These are phyloP conservation scores for Pomacea maculata DNA, from an alignment of 1,140 invertebrate species.

Conservation along the genomic window DNA sequence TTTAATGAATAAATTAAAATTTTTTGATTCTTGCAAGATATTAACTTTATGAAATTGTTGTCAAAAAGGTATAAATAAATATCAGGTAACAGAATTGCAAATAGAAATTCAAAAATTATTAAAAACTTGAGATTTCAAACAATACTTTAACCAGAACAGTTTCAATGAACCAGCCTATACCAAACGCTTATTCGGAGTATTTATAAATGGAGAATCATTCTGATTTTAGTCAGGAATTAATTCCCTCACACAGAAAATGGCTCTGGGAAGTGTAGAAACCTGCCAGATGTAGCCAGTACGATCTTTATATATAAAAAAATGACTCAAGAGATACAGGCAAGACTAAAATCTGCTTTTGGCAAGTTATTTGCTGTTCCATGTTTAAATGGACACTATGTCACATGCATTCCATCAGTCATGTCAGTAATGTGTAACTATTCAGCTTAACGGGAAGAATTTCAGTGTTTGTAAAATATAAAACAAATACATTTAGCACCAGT, in stretches of 20 bases:
- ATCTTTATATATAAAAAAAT: too few species aligned
- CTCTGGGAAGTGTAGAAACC: too few species aligned
- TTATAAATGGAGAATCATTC: too few species aligned
- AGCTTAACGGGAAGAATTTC: slow-evolving; percentile 2
- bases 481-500: slow-evolving; percentile 20
- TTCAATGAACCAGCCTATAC: background rate
- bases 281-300: too few species aligned
- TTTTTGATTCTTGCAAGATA: slow-evolving; percentile 22
- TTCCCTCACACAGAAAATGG: too few species aligned
- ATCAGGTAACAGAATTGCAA: slow-evolving; percentile 11
- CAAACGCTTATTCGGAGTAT: too few species aligned
- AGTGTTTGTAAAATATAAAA: slow-evolving; percentile 18
- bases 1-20: slow-evolving; percentile 27
- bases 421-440: background rate
- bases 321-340: slow-evolving; percentile 4
- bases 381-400: background rate
- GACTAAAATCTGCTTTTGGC: slow-evolving; percentile 16
- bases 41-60: slow-evolving; percentile 10
- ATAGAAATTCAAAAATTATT: slow-evolving; percentile 15
- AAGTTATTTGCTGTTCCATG: slow-evolving; percentile 12
- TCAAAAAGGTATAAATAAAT: slow-evolving; percentile 21
- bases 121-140: slow-evolving; percentile 22
- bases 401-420: slow-evolving; percentile 3
- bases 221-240: too few species aligned
- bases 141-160: slow-evolving; percentile 16